A percentile compares a stretch with the other conserved stretches of the same genome.
Evolutionary conservation across 2,113 vertebrate species (phyloP).

Genomic region (Empidonax alnorum): DNA sequence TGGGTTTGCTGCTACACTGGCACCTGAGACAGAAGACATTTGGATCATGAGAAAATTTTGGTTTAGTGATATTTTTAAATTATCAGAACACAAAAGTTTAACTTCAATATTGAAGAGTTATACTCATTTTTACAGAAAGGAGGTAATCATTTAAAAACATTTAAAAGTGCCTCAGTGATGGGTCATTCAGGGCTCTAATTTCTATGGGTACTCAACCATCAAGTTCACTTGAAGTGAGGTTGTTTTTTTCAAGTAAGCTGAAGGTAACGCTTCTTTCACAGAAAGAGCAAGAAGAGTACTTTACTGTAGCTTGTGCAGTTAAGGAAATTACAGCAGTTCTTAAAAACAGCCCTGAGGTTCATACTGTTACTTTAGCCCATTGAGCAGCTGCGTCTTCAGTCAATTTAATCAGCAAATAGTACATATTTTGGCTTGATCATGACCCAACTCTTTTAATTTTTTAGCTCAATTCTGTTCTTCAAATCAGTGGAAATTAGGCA

Average conservation of each 20-base stretch:
- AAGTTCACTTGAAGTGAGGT: not conserved
- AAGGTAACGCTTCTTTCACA: not conserved
- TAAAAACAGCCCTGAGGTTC: not conserved
- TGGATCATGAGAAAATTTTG: not conserved
- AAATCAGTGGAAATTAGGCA: not conserved
- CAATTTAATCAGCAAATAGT: conserved; percentile 2
- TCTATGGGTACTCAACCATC: not conserved
- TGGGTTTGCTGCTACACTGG: not conserved
- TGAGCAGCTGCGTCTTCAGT: not conserved
- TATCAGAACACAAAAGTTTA: not conserved
- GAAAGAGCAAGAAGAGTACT: not conserved
- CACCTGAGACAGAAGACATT: not conserved
- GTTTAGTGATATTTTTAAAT: not conserved
- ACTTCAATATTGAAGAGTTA: not conserved
- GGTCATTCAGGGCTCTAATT: not conserved
- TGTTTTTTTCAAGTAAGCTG: not conserved
- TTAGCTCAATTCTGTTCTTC: not conserved
- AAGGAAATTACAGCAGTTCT: not conserved
- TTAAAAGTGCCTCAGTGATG: not conserved
- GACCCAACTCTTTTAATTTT: conserved; percentile 9
- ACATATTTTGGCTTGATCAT: not conserved
- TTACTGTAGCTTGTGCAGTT: not conserved
- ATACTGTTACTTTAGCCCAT: not conserved
- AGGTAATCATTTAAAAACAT: not conserved
- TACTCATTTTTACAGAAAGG: not conserved